These are phyloP conservation scores for Propithecus coquereli DNA, from an alignment of 2,113 vertebrate species.

Conservation along the genomic window DNA sequence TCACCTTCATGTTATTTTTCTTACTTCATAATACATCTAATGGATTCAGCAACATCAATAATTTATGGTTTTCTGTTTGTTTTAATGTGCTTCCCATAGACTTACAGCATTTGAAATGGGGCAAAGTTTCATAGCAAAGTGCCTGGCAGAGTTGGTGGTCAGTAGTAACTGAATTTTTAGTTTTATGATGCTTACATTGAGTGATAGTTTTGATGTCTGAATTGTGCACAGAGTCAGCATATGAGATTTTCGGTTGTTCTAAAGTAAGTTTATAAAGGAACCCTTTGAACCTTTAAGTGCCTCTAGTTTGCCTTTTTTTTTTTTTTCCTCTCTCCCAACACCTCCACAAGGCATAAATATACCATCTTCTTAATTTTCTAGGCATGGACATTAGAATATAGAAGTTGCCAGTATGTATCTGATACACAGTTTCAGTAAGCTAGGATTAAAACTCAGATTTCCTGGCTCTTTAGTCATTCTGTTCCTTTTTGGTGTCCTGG, in stretches of 20 bases:
- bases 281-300: neutral
- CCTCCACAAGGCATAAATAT: neutral
- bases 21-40: neutral
- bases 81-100: constrained; percentile 27
- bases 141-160: neutral
- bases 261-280: neutral
- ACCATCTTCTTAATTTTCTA: neutral
- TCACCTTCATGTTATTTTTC: neutral
- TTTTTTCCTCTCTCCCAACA: neutral
- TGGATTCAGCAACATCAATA: neutral
- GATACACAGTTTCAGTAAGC: neutral
- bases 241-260: constrained; percentile 10
- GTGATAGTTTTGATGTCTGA: neutral
- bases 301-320: neutral
- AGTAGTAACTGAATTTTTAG: constrained; percentile 17
- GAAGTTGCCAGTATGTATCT: neutral
- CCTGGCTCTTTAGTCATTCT: neutral
- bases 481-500: neutral
- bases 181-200: neutral
- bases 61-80: constrained; percentile 4
- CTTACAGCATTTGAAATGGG: constrained; percentile 24
- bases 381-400: neutral
- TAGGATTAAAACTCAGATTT: constrained; percentile 1
- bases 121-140: neutral
- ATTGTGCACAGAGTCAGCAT: neutral